Evolutionary conservation across 2,797 vertebrate species (phyloP).

Genomic region (Schizopygopsis pylzovi): DNA sequence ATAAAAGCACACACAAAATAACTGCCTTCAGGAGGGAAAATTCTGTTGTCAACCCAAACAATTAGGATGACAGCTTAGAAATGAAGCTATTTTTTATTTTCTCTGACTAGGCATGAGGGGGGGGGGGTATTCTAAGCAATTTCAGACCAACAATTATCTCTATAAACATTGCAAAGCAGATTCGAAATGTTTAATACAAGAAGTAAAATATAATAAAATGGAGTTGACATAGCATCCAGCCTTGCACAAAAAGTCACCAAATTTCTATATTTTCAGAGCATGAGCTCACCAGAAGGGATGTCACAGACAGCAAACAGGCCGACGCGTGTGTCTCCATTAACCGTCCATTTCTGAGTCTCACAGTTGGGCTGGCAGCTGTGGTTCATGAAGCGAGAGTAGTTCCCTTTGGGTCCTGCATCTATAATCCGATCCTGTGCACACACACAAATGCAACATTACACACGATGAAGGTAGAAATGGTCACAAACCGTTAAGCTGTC

Average conservation of each 20-base stretch:
- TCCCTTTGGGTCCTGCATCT: slow-evolving; percentile 96
- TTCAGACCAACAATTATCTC: neutral
- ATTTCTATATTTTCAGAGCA: neutral
- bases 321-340: slow-evolving; percentile 94
- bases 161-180: neutral
- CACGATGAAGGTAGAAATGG: neutral
- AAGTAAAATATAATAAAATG: neutral
- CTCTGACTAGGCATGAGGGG: too few relatives aligned
- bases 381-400: slow-evolving; percentile 99
- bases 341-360: slow-evolving; percentile 98
- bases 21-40: too few relatives aligned
- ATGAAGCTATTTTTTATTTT: too few relatives aligned
- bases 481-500: neutral
- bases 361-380: slow-evolving; percentile 99
- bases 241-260: neutral
- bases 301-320: slow-evolving; percentile 94
- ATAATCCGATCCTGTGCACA: slow-evolving; percentile 91
- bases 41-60: too few relatives aligned
- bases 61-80: too few relatives aligned
- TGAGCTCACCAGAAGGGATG: slow-evolving; percentile 86
- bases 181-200: neutral
- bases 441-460: neutral
- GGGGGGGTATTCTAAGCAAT: too few relatives aligned
- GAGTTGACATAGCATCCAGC: neutral
- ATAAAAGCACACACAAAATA: too few relatives aligned